Base-by-base conservation (phyloP, 2,113 vertebrate genomes). In the Nothobranchius furzeri region DNA sequence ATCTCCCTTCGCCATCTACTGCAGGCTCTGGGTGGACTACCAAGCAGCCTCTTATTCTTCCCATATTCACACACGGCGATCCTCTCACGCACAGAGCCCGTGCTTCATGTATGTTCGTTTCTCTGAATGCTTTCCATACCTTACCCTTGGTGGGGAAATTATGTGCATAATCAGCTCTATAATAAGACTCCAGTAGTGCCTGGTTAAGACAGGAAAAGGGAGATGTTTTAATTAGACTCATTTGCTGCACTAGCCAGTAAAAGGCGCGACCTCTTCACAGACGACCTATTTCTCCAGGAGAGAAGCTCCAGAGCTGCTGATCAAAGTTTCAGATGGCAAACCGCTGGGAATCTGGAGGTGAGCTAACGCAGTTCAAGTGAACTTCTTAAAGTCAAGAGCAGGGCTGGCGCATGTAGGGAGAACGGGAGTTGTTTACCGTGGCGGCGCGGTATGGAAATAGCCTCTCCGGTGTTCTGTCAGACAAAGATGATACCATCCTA, bases 151-250 rank as follows among this genome's bases (percentile, higher is more conserved):
- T 15, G 75, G 88, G 79, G 72, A 85, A 72, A 82, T 87, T 83
- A 84, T 71, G 87, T 84, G 85, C 86, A 91, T 89, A 88, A 88
- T 85, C 73, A 83, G 48, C 73, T 68, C 71, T 53, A 76, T 88
- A 90, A 87, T 88, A 84, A 89, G 87, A 52, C 70, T 68, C 53
- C 68, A 71, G 64, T 73, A 70, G 77, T 75, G 82, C 78, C 76
- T 70, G 85, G 78, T 83, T 83, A 82, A 79, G 86, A 70, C 68
- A 58, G 64, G 60, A 65, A 17, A 50, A 66, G 58, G 75, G 60
- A 73, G 73, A 87, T 87, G 85, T 85, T 76, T 90, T 90, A 88
- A 90, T 91, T 90, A 88, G 82, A 74, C 82, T 88, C 64, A 86
- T 89, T 89, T 85, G 70, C 67, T 78, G 75, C 69, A 61, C 36